Base-by-base conservation (phyloP, 64 coral and sea anemone species). In the Stichodactyla mertensii region DNA sequence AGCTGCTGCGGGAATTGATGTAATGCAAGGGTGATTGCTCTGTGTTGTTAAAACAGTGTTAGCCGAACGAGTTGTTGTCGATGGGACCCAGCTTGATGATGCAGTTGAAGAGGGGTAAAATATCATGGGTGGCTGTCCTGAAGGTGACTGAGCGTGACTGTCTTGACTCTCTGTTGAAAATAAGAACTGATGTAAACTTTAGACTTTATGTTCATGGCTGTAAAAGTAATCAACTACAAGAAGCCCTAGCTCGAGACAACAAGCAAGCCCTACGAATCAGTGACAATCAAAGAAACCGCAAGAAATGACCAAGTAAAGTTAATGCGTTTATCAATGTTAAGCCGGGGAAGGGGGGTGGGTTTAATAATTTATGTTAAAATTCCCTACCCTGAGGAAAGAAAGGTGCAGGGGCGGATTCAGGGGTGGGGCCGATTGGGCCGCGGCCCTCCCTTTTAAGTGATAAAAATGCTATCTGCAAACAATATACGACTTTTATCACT, bases 1-100 rank as follows among this genome's bases (percentile, higher is more conserved):
- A 16, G 94, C 80, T 20, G 77, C 88, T 13, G 85, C 69, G 4
- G 94, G 83, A 5, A 97, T 55, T 1, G 85, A 51, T 16, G 85
- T 80, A 66, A 97, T 89, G 82, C 91, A 97, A 6, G 94, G 86
- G 86, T 95, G 87, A 55, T 86, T 83, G 55, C 62, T 92, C 54
- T 88, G 88, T 54, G 82, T 78, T 14, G 90, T 14, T 87, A 93
- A 85, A 59, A 87, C 85, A 10, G 91, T 83, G 26, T 61, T 97
- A 56, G 91, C 57, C 51, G 86, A 64, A 86, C 88, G 91, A 10
- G 88, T 64, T 28, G 88, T 60, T 52, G 88, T 54, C 15, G 67
- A 89, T 24, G 58, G 85, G 14, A 85, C 57, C n/a, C 84, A 78
- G 45, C 64, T 24, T 74, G 86, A 58, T 18, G 82, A 74, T 19